These are phyloP conservation scores for Neoseiulus cucumeris DNA, from an alignment of 1,140 invertebrate genomes.

Conservation along the genomic window DNA sequence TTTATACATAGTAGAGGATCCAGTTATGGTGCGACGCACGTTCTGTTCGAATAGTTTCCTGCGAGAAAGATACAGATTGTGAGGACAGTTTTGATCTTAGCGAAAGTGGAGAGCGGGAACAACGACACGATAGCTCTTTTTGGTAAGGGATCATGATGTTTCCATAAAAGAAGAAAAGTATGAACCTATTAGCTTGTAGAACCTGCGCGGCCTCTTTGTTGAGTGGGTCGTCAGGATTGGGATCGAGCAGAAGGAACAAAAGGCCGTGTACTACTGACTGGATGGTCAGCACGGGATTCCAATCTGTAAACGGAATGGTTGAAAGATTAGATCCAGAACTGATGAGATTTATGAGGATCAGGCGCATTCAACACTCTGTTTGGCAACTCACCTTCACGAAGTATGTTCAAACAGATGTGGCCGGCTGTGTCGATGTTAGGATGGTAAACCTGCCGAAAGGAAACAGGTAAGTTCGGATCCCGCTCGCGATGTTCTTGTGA, in stretches of 20 bases:
- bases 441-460: slow-evolving; percentile 53
- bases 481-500: no score
- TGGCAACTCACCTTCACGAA: slow-evolving; percentile 28
- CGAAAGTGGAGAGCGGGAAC: no score
- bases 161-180: not conserved
- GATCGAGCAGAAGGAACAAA: slow-evolving; percentile 44
- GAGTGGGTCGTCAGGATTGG: slow-evolving; percentile 91
- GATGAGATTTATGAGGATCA: no score
- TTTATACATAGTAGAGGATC: no score
- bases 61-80: not conserved
- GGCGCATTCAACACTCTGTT: slow-evolving; percentile 1
- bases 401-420: slow-evolving; percentile 81
- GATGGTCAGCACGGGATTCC: slow-evolving; percentile 94
- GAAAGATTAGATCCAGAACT: slow-evolving; percentile 11
- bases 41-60: slow-evolving; percentile 84
- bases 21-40: slow-evolving; percentile 36
- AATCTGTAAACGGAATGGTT: slow-evolving; percentile 44
- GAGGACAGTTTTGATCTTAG: no score
- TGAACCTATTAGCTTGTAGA: slow-evolving; percentile 53
- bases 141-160: no score
- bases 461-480: no score
- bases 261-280: slow-evolving; percentile 89
- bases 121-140: no score
- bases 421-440: slow-evolving; percentile 87
- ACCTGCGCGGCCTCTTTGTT: slow-evolving; percentile 99